Evolutionary conservation across 2,797 vertebrate species (phyloP).

Genomic region (Euphonia xanthogaster): DNA sequence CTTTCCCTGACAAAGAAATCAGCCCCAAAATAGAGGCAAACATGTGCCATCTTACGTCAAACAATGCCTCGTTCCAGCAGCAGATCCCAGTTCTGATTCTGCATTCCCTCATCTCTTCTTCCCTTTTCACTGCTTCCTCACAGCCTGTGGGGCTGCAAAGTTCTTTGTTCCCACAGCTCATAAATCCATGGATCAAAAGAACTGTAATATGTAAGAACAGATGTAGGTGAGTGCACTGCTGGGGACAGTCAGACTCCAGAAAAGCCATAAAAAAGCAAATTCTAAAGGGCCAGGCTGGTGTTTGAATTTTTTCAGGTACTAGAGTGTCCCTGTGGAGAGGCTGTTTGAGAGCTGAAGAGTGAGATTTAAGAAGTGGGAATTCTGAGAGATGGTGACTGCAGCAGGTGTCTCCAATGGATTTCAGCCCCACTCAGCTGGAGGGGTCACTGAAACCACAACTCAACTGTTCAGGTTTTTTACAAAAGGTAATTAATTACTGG

Average conservation of each 20-base stretch:
- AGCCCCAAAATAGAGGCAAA: background rate
- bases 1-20: background rate
- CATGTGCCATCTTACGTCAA: background rate
- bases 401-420: background rate
- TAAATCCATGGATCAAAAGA: background rate
- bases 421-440: background rate
- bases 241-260: background rate
- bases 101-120: background rate
- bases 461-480: background rate
- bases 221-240: background rate
- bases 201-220: background rate
- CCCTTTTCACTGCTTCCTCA: background rate
- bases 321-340: background rate
- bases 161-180: conserved; percentile 4
- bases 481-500: background rate
- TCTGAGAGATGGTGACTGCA: background rate
- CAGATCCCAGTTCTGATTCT: background rate
- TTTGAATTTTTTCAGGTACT: background rate
- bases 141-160: background rate
- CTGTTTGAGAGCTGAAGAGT: background rate
- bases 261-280: background rate
- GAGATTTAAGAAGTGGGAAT: background rate
- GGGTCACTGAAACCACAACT: background rate
- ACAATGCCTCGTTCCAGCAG: background rate
- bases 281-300: background rate